Conservation (phyloP, 2,888 invertebrate species). For the Mesorhabditis sp. region DNA sequence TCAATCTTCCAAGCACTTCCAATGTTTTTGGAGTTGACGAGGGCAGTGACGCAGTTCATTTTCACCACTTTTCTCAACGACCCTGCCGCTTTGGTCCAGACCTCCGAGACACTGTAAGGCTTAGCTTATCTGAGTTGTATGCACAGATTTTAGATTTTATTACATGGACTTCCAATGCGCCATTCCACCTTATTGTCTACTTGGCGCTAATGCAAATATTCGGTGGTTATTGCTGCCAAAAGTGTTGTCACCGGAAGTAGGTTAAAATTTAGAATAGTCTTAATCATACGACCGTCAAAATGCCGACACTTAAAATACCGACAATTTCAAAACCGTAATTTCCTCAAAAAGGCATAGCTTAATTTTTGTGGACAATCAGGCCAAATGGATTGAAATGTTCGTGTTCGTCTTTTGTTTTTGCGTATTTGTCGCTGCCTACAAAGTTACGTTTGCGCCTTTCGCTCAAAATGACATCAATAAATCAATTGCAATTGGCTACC, state of each 20-base stretch:
- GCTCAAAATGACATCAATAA: too few species aligned
- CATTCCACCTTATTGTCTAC: constrained; percentile 3
- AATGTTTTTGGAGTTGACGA: not conserved
- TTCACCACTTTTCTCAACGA: not conserved
- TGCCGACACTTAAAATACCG: too few species aligned
- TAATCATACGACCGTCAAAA: too few species aligned
- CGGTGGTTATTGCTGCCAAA: not conserved
- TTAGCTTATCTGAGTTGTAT: not conserved
- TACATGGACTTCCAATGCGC: not conserved
- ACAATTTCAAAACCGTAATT: too few species aligned
- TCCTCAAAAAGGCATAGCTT: too few species aligned
- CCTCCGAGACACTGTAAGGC: not conserved
- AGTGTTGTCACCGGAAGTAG: not conserved
- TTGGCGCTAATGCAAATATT: constrained; percentile 1
- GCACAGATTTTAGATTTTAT: not conserved
- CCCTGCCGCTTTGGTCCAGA: not conserved
- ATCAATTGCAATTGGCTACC: too few species aligned
- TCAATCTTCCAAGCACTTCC: not conserved
- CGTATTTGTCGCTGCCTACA: too few species aligned
- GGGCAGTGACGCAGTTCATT: not conserved
- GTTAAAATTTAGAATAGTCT: not conserved
- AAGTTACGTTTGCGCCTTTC: too few species aligned
- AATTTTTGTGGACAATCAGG: too few species aligned
- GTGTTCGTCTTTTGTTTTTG: too few species aligned
- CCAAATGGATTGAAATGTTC: too few species aligned